Conservation (phyloP, 2,113 vertebrate genomes). For the Semicossyphus pulcher region DNA sequence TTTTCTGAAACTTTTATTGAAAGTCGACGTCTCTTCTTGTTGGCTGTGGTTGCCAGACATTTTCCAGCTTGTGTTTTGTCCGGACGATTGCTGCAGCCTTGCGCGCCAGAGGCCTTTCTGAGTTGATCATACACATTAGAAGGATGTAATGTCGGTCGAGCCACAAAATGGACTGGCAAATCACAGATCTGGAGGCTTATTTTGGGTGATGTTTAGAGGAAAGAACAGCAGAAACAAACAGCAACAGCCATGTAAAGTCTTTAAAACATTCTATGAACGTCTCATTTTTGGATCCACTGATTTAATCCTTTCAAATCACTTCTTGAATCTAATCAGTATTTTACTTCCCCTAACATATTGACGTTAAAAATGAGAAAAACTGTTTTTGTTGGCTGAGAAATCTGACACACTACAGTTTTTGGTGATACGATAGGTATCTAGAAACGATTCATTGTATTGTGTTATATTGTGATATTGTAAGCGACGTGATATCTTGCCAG, state of each 20-base stretch:
- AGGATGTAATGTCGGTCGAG: not conserved
- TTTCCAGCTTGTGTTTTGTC: not conserved
- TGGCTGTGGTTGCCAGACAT: not conserved
- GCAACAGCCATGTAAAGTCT: not conserved
- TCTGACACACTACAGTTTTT: too few relatives aligned
- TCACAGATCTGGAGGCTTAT: not conserved
- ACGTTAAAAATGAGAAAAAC: too few relatives aligned
- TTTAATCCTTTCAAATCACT: too few relatives aligned
- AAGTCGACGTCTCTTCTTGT: not conserved
- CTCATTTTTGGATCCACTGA: not conserved
- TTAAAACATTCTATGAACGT: not conserved
- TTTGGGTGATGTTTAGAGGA: not conserved
- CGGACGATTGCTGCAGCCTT: not conserved
- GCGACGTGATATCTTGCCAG: too few relatives aligned
- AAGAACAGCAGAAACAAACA: not conserved
- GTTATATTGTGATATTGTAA: too few relatives aligned
- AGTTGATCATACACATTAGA: slow-evolving; percentile 16
- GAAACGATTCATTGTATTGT: too few relatives aligned
- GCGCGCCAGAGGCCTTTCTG: not conserved
- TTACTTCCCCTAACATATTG: too few relatives aligned
- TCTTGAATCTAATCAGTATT: too few relatives aligned
- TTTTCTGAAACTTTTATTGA: too few relatives aligned
- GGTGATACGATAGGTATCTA: too few relatives aligned
- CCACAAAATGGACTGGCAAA: too few relatives aligned
- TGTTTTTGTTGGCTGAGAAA: too few relatives aligned